phyloP scores from a whole-genome alignment of 1,140 invertebrate genomes.

The Nasonia longicornis region DNA sequence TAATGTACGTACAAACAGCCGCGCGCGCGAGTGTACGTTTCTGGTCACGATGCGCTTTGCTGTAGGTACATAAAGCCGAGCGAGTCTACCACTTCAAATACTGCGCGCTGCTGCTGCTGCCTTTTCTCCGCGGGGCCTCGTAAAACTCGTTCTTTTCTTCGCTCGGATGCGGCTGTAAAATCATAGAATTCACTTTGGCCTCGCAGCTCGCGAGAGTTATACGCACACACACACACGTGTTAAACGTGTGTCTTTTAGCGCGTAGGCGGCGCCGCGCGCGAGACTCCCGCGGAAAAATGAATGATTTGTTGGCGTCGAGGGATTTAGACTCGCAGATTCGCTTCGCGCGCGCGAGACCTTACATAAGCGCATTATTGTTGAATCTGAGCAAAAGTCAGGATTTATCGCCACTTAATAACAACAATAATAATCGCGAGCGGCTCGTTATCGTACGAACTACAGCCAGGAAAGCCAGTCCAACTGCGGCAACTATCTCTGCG shows the following conservation, averaged over 20 bases:
- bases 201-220: background rate
- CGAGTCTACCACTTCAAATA: background rate
- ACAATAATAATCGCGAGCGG: background rate
- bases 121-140: background rate
- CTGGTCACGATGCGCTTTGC: constrained; percentile 15
- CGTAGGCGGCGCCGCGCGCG: background rate
- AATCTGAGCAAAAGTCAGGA: background rate
- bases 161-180: background rate
- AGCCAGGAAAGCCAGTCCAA: too few species aligned
- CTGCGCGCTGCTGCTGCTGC: background rate
- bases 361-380: constrained; percentile 5
- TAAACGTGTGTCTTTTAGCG: background rate
- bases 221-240: background rate
- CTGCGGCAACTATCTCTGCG: too few species aligned
- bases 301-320: background rate
- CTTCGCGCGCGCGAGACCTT: background rate
- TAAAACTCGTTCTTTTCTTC: constrained; percentile 12
- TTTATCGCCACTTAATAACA: background rate
- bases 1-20: constrained; percentile 11
- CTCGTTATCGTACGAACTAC: background rate
- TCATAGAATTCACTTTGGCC: constrained; percentile 30
- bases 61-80: background rate
- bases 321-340: background rate
- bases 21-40: background rate
- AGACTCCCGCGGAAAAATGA: background rate